These are phyloP conservation scores for Drosophila pseudoobscura DNA, from an alignment of 1,140 invertebrate species.

Conservation along the genomic window DNA sequence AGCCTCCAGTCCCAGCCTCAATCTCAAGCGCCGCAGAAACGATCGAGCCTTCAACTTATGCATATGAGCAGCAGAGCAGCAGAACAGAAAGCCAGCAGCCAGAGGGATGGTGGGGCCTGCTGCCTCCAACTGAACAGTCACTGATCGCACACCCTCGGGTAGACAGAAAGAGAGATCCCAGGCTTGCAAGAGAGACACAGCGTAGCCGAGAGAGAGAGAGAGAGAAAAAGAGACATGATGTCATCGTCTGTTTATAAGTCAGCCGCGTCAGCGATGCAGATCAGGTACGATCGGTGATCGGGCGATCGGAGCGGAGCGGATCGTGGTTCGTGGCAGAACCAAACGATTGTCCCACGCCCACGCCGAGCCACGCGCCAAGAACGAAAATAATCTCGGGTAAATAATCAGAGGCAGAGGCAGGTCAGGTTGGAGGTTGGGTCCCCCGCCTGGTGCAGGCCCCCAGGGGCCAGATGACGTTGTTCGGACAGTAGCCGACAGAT, in stretches of 20 bases:
- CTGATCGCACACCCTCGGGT: constrained; percentile 7
- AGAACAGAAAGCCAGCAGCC: background rate
- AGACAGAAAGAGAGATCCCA: constrained; percentile 7
- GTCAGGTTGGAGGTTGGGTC: constrained; percentile 30
- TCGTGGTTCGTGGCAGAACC: constrained; percentile 17
- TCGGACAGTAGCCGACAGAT: constrained; percentile 8
- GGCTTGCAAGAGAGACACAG: constrained; percentile 37
- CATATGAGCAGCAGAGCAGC: constrained; percentile 34
- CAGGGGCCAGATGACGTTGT: constrained; percentile 4
- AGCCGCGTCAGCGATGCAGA: constrained; percentile 58
- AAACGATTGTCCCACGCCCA: constrained; percentile 71
- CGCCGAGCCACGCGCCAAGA: constrained; percentile 75
- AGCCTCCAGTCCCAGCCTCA: constrained; percentile 25
- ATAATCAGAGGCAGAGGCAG: constrained; percentile 16
- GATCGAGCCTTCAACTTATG: constrained; percentile 69
- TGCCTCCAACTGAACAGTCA: constrained; percentile 30
- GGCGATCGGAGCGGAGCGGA: constrained; percentile 20
- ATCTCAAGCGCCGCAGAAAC: constrained; percentile 45
- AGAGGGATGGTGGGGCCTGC: no score
- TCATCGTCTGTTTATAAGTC: constrained; percentile 70
- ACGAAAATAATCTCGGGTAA: constrained; percentile 13
- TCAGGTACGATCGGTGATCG: constrained; percentile 26
- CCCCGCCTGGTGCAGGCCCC: background rate
- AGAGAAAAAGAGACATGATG: constrained; percentile 54
- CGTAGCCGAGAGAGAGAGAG: constrained; percentile 5